phyloP scores from a whole-genome alignment of 2,888 invertebrate species.

The Drosophila cracens region DNA sequence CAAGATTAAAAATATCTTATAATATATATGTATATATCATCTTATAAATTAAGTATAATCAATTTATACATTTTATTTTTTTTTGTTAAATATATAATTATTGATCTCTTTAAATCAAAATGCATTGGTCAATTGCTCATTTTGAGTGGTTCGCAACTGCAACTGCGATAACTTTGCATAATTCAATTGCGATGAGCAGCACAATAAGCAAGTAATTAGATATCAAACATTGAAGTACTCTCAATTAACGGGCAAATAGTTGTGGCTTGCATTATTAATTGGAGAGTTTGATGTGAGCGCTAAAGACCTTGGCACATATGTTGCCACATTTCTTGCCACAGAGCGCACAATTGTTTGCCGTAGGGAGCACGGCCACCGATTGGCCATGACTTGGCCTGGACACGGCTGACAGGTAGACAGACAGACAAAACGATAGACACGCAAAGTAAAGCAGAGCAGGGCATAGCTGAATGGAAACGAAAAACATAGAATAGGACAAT shows the following conservation, averaged over 20 bases:
- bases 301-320: neutral
- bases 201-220: neutral
- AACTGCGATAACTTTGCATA: neutral
- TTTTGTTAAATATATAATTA: neutral
- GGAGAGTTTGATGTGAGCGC: neutral
- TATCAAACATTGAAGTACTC: neutral
- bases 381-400: constrained; percentile 3
- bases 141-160: neutral
- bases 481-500: neutral
- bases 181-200: neutral
- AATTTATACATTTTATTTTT: neutral
- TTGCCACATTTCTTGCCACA: neutral
- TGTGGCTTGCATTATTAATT: neutral
- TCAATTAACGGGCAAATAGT: neutral
- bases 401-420: neutral
- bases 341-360: constrained; percentile 1
- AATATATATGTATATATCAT: too few species aligned
- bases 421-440: neutral
- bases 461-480: neutral
- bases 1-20: neutral
- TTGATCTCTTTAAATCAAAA: neutral
- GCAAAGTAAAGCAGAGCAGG: constrained; percentile 1
- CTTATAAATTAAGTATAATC: neutral
- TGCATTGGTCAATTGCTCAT: neutral
- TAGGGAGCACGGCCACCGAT: neutral